A percentile compares a stretch with the other conserved stretches of the same genome.
These are phyloP conservation scores for Tinea semifulvella DNA, from an alignment of 2,888 invertebrate genomes.

Conservation along the genomic window DNA sequence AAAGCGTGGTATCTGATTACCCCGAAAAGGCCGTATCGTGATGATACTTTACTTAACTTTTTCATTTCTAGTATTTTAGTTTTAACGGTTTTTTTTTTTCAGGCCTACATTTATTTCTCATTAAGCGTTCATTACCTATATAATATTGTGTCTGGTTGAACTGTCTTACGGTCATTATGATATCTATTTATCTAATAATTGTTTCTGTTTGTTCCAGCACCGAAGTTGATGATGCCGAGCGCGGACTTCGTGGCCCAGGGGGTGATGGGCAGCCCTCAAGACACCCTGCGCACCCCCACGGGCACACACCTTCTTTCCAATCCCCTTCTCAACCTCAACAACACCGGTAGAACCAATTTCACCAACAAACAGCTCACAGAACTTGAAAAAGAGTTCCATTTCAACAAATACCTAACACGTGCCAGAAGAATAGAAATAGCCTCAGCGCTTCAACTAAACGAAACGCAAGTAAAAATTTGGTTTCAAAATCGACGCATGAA, in stretches of 20 bases:
- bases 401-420: slow-evolving; percentile 97
- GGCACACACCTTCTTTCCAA: slow-evolving; percentile 55
- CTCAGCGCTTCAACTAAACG: slow-evolving; percentile 93
- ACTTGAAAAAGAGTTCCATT: slow-evolving; percentile 99
- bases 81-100: no score
- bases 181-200: no score
- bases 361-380: slow-evolving; percentile 99
- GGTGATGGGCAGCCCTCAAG: slow-evolving; percentile 57
- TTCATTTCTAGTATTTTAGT: no score
- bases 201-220: slow-evolving; percentile 44
- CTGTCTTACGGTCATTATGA: no score
- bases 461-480: slow-evolving; percentile 98
- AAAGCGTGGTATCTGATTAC: no score
- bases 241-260: slow-evolving; percentile 56
- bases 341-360: slow-evolving; percentile 97
- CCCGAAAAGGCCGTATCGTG: no score
- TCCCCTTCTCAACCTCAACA: slow-evolving; percentile 69
- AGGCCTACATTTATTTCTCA: no score
- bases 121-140: no score
- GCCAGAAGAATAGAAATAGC: slow-evolving; percentile 98
- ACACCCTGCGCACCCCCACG: slow-evolving; percentile 56
- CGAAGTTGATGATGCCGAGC: slow-evolving; percentile 70
- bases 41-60: no score
- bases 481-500: slow-evolving; percentile 99
- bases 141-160: no score